Conservation (phyloP, 2,113 vertebrate species). For the Anser brachyrhynchus region DNA sequence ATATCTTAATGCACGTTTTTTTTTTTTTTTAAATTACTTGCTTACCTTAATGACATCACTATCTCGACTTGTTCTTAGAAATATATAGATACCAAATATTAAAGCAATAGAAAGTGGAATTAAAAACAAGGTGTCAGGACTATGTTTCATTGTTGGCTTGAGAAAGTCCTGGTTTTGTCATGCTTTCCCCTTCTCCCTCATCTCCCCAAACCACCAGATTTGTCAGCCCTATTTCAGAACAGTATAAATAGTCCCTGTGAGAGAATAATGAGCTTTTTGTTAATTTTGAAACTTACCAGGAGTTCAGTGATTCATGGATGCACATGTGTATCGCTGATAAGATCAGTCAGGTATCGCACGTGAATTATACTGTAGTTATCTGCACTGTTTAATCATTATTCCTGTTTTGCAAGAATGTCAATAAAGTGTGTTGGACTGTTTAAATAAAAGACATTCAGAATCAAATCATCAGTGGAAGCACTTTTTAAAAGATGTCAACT, state of each 20-base stretch:
- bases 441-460: constrained; percentile 73
- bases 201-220: not conserved
- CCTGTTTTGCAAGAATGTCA: constrained; percentile 69
- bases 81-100: not conserved
- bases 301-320: constrained; percentile 18
- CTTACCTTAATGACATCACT: constrained; percentile 10
- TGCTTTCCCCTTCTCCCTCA: not conserved
- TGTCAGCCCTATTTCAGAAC: not conserved
- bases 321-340: not conserved
- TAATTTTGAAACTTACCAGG: constrained; percentile 48
- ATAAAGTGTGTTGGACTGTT: constrained; percentile 55
- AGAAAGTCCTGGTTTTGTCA: not conserved
- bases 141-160: not conserved
- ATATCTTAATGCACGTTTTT: not conserved
- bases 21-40: not conserved
- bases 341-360: constrained; percentile 53
- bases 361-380: constrained; percentile 50
- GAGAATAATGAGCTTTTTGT: not conserved
- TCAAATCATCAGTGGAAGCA: constrained; percentile 58
- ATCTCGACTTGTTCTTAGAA: not conserved
- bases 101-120: constrained; percentile 9
- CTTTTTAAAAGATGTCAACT: constrained; percentile 72
- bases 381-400: constrained; percentile 61
- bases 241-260: not conserved
- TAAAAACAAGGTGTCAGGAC: not conserved